phyloP scores from a whole-genome alignment of 2,888 invertebrate genomes.

The Boloria selene region DNA sequence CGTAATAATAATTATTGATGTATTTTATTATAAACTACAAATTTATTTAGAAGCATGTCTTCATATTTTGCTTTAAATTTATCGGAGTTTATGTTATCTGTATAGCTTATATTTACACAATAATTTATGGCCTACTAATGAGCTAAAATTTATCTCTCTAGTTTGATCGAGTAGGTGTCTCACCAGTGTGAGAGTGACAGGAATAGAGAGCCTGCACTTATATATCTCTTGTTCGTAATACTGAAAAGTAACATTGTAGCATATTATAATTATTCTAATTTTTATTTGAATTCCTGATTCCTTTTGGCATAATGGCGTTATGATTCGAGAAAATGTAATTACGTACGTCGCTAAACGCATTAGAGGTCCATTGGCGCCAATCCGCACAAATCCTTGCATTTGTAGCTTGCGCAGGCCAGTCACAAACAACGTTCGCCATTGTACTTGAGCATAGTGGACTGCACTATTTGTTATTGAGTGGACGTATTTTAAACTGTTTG shows the following conservation, averaged over 20 bases:
- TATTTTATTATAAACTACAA: no score
- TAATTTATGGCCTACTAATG: no score
- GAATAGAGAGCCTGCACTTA: no score
- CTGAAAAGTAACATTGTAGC: background rate
- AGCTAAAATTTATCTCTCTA: no score
- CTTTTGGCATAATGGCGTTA: conserved; percentile 11
- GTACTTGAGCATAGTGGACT: conserved; percentile 31
- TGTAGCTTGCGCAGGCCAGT: conserved; percentile 12
- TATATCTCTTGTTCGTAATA: no score
- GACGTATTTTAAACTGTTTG: conserved; percentile 32
- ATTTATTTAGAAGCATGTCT: no score
- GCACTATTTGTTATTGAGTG: conserved; percentile 31
- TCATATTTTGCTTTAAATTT: no score
- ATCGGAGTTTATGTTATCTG: no score
- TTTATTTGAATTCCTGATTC: conserved; percentile 5
- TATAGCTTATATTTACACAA: no score
- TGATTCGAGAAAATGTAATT: conserved; percentile 33
- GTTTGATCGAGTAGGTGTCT: no score
- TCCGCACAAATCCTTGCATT: conserved; percentile 41
- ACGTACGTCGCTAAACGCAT: conserved; percentile 33
- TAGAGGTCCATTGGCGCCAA: conserved; percentile 39
- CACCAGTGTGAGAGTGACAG: no score
- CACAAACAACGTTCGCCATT: conserved; percentile 27
- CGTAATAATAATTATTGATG: no score
- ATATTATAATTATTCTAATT: background rate